Evolutionary conservation across 1,140 invertebrate species (phyloP).

Genomic region (Drosophila sulfurigaster): DNA sequence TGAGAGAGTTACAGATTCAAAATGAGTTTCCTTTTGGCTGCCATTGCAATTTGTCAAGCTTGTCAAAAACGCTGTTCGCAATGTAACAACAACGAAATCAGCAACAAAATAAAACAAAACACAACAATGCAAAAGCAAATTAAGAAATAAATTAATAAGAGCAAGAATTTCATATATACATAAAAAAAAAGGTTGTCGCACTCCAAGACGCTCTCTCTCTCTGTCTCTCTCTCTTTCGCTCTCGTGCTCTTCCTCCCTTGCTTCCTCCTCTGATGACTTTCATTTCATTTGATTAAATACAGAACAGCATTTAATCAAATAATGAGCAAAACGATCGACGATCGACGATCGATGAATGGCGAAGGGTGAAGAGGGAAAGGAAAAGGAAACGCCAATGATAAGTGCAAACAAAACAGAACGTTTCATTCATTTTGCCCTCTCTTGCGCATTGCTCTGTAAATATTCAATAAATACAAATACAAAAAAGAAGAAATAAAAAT

Average conservation of each 20-base stretch:
- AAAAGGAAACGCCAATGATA: constrained; percentile 41
- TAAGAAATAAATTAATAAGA: constrained; percentile 24
- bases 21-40: constrained; percentile 20
- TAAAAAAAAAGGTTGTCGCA: constrained; percentile 42
- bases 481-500: constrained; percentile 4
- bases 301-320: constrained; percentile 77
- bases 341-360: constrained; percentile 3
- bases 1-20: not conserved
- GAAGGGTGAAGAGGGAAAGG: not conserved
- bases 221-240: not conserved
- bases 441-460: constrained; percentile 44
- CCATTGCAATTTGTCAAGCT: constrained; percentile 66
- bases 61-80: constrained; percentile 28
- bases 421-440: constrained; percentile 22
- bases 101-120: constrained; percentile 12
- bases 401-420: constrained; percentile 54
- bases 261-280: constrained; percentile 18
- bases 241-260: not conserved
- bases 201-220: not conserved
- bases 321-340: constrained; percentile 30
- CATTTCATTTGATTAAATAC: constrained; percentile 79
- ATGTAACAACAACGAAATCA: not conserved
- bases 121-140: constrained; percentile 12
- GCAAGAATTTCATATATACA: constrained; percentile 3
- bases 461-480: constrained; percentile 49